A percentile compares a stretch with the other conserved stretches of the same genome.
Evolutionary conservation across 1,140 invertebrate species (phyloP).

Genomic region (Ips typographus): DNA sequence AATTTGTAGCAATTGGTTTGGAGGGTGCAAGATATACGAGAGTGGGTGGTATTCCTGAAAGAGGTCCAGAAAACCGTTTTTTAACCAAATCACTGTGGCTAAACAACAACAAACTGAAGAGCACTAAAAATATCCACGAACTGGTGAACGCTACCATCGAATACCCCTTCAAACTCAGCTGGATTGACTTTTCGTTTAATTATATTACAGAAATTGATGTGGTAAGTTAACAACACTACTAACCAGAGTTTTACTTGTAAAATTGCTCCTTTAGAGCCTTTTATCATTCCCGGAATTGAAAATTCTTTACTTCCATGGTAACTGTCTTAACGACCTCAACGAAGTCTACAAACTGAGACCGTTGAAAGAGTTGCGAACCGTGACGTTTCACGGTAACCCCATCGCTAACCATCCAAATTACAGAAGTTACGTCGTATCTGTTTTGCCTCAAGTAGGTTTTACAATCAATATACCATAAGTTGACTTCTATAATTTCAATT

Average conservation of each 20-base stretch:
- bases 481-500: conserved; percentile 13
- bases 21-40: conserved; percentile 45
- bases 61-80: conserved; percentile 49
- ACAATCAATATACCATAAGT: not conserved
- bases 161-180: conserved; percentile 52
- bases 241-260: too few species aligned
- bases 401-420: conserved; percentile 54
- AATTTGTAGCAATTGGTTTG: conserved; percentile 39
- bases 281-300: conserved; percentile 49
- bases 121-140: conserved; percentile 49
- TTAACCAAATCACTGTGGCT: conserved; percentile 58
- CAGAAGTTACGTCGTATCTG: conserved; percentile 53
- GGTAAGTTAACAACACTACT: conserved; percentile 34
- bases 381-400: conserved; percentile 60
- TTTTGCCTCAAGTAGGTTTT: conserved; percentile 53
- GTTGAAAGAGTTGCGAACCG: conserved; percentile 52
- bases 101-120: conserved; percentile 56
- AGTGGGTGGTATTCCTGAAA: conserved; percentile 50
- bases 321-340: conserved; percentile 54
- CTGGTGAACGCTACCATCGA: conserved; percentile 52
- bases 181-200: conserved; percentile 60
- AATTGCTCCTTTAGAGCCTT: conserved; percentile 35
- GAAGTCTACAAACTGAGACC: conserved; percentile 51
- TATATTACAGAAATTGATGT: conserved; percentile 52
- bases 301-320: conserved; percentile 57